Evolutionary conservation across 2,888 invertebrate species (phyloP).

Genomic region (Lampropteryx suffumata): DNA sequence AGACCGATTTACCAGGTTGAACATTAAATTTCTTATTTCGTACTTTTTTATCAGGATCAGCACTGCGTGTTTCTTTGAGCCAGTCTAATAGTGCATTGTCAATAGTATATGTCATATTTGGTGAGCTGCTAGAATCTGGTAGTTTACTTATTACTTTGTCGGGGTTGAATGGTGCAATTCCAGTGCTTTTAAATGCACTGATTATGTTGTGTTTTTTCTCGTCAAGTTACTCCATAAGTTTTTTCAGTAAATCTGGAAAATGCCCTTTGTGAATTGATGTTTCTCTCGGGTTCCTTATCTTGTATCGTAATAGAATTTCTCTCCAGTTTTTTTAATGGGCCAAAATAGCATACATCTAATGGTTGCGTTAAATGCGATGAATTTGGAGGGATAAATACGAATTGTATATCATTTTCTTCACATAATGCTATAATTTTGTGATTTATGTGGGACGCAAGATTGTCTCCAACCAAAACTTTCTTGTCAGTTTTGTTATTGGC

Average conservation of each 20-base stretch:
- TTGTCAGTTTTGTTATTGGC: slow-evolving; percentile 35
- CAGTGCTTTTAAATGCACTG: slow-evolving; percentile 10
- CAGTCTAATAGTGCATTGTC: slow-evolving; percentile 12
- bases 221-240: slow-evolving; percentile 4
- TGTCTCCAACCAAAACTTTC: slow-evolving; percentile 31
- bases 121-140: not conserved
- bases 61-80: slow-evolving; percentile 21
- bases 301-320: not conserved
- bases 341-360: slow-evolving; percentile 28
- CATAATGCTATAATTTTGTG: slow-evolving; percentile 36
- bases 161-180: slow-evolving; percentile 4
- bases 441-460: slow-evolving; percentile 31
- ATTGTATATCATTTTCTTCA: slow-evolving; percentile 39
- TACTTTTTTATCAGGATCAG: slow-evolving; percentile 27
- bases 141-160: slow-evolving; percentile 5
- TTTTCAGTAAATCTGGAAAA: slow-evolving; percentile 8
- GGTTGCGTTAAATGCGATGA: slow-evolving; percentile 33
- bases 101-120: slow-evolving; percentile 2
- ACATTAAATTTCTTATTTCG: slow-evolving; percentile 29
- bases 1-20: slow-evolving; percentile 26
- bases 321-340: too few species aligned
- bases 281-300: slow-evolving; percentile 4
- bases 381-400: slow-evolving; percentile 44
- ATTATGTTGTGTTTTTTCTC: slow-evolving; percentile 5
- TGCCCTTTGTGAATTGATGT: not conserved